Evolutionary conservation across 2,888 invertebrate species (phyloP).

Genomic region (Heteromyza rotundicornis): DNA sequence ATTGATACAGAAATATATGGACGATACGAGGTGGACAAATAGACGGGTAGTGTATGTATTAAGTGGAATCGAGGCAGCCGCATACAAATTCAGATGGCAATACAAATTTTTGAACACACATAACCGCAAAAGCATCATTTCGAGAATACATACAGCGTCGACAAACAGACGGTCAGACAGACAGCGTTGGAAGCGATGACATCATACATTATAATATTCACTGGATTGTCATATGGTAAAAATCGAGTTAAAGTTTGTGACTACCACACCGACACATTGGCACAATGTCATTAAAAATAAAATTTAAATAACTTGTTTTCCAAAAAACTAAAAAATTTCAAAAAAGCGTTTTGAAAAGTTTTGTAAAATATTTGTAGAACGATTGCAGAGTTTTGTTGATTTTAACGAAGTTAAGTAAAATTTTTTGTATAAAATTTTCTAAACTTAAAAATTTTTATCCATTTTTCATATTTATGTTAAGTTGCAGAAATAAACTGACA

Average conservation of each 20-base stretch:
- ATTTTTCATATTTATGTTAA: too few relatives aligned
- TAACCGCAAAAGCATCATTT: background rate
- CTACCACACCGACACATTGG: background rate
- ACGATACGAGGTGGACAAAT: background rate
- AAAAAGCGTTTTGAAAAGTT: too few relatives aligned
- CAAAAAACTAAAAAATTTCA: too few relatives aligned
- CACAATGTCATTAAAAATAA: conserved; percentile 2
- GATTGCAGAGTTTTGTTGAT: too few relatives aligned
- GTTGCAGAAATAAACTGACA: too few relatives aligned
- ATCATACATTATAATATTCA: background rate
- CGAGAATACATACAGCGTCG: background rate
- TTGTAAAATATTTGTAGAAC: too few relatives aligned
- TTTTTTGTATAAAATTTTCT: too few relatives aligned
- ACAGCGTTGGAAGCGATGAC: background rate
- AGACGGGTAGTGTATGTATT: background rate
- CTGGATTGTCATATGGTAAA: too few relatives aligned
- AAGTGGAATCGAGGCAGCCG: background rate
- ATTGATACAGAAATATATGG: background rate
- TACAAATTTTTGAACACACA: background rate
- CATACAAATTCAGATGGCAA: background rate
- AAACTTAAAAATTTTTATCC: too few relatives aligned
- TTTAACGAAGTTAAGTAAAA: too few relatives aligned
- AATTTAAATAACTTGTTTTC: background rate
- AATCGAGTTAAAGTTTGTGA: background rate
- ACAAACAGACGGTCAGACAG: background rate